Evolutionary conservation across 2,888 invertebrate species (phyloP).

Genomic region (Cataglyphis cursor): DNA sequence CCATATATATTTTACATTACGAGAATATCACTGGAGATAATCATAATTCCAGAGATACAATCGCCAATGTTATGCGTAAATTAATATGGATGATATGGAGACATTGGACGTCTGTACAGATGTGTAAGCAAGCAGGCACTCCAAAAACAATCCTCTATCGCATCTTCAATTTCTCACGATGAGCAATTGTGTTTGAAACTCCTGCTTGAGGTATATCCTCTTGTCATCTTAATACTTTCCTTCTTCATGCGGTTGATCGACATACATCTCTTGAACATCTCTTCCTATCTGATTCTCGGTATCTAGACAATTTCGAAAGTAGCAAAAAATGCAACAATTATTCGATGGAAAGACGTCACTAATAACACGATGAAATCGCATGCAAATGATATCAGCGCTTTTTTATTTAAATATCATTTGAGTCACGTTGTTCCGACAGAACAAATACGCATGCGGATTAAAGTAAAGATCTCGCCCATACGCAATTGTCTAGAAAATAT

Average conservation of each 20-base stretch:
- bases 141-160: constrained; percentile 57
- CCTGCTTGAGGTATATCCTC: constrained; percentile 38
- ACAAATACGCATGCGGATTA: background rate
- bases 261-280: background rate
- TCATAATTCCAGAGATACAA: background rate
- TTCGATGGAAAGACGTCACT: background rate
- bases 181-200: constrained; percentile 54
- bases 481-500: background rate
- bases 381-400: constrained; percentile 13
- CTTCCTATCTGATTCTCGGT: background rate
- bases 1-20: background rate
- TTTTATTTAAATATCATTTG: background rate
- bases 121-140: constrained; percentile 42
- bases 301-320: background rate
- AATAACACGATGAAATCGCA: background rate
- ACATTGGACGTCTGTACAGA: background rate
- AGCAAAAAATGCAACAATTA: background rate
- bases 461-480: background rate
- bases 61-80: background rate
- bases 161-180: constrained; percentile 49
- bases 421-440: background rate
- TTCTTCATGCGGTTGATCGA: constrained; percentile 20
- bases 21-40: background rate
- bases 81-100: background rate
- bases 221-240: constrained; percentile 3